These are phyloP conservation scores for Abramis brama DNA, from an alignment of 2,113 vertebrate species.

Conservation along the genomic window DNA sequence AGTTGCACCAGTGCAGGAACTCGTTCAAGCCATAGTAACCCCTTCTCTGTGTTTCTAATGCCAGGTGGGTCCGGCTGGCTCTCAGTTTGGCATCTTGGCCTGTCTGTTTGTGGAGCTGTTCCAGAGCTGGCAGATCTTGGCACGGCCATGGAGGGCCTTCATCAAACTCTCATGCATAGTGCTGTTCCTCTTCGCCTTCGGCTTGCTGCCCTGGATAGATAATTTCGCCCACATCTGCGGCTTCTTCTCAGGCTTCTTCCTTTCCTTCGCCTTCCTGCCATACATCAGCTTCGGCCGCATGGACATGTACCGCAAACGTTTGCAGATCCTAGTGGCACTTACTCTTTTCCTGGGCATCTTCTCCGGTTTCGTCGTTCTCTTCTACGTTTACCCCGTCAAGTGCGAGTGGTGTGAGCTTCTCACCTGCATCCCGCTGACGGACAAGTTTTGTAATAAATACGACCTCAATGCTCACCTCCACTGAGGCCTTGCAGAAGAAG, in stretches of 20 bases:
- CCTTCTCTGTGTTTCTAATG: constrained; percentile 65
- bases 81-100: constrained; percentile 97
- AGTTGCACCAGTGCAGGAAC: constrained; percentile 76
- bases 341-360: constrained; percentile 91
- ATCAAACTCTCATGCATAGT: constrained; percentile 93
- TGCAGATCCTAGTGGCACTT: constrained; percentile 93
- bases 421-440: constrained; percentile 97
- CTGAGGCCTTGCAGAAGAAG: constrained; percentile 69
- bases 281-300: constrained; percentile 97
- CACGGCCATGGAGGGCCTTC: constrained; percentile 92
- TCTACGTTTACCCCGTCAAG: constrained; percentile 94
- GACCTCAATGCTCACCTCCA: constrained; percentile 94
- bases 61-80: constrained; percentile 97
- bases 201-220: constrained; percentile 97
- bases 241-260: constrained; percentile 95
- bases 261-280: constrained; percentile 96
- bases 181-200: constrained; percentile 94
- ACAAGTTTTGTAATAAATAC: constrained; percentile 99
- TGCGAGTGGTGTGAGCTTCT: constrained; percentile 97
- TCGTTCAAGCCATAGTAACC: background rate
- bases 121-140: constrained; percentile 99
- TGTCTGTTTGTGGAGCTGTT: constrained; percentile 98
- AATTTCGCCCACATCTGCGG: constrained; percentile 97
- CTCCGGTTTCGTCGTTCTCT: constrained; percentile 90
- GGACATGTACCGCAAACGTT: constrained; percentile 95